A percentile compares a stretch with the other conserved stretches of the same genome.
Evolutionary conservation across 2,113 vertebrate genomes (phyloP).

Genomic region (Morone saxatilis): DNA sequence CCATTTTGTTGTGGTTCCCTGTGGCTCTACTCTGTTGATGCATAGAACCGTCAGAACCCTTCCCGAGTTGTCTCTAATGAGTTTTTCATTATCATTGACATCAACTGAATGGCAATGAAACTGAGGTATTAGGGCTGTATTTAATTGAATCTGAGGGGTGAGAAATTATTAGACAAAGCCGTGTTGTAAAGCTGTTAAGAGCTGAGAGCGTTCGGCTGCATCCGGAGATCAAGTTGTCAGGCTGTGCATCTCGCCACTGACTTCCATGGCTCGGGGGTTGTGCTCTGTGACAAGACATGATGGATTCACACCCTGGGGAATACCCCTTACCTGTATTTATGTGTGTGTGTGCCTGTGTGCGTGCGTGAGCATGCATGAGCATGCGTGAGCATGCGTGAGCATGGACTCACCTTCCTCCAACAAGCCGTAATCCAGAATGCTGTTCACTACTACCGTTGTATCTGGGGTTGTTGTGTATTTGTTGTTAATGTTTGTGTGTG

Average conservation of each 20-base stretch:
- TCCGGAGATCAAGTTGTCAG: conserved; percentile 63
- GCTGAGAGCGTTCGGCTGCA: conserved; percentile 53
- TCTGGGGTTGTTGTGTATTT: background rate
- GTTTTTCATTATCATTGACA: conserved; percentile 75
- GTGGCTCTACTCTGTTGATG: conserved; percentile 63
- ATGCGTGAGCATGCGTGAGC: too few relatives aligned
- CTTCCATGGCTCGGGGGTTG: conserved; percentile 38
- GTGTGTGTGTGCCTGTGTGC: conserved; percentile 27
- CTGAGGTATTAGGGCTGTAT: conserved; percentile 54
- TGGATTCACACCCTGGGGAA: conserved; percentile 51
- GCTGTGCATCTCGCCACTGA: conserved; percentile 38
- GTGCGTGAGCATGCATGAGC: conserved; percentile 5
- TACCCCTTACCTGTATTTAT: conserved; percentile 45
- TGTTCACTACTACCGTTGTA: conserved; percentile 5
- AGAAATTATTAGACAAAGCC: conserved; percentile 57
- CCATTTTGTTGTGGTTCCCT: conserved; percentile 68
- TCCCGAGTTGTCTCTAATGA: conserved; percentile 69
- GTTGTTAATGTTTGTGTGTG: background rate
- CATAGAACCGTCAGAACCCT: conserved; percentile 62
- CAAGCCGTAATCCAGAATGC: conserved; percentile 7
- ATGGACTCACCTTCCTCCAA: conserved; percentile 10
- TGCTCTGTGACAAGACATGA: conserved; percentile 61
- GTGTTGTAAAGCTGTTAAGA: conserved; percentile 54
- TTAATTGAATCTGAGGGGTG: conserved; percentile 72
- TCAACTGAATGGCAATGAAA: conserved; percentile 66